Base-by-base conservation (phyloP, 2,113 vertebrate genomes). In the Vombatus ursinus region DNA sequence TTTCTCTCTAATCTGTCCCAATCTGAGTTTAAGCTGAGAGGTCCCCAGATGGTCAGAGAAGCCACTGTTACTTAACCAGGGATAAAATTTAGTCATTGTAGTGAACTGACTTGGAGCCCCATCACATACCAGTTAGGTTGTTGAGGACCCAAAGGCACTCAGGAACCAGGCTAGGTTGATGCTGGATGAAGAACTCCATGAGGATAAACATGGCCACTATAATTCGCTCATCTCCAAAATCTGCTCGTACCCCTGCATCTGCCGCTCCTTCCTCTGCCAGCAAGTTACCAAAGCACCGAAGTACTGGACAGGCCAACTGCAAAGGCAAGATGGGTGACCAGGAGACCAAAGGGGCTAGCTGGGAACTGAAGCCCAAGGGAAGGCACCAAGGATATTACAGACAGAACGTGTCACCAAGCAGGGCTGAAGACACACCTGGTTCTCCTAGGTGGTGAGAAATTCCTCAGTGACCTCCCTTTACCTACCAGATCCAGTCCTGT, bases 71-170 rank as follows among this genome's bases (percentile, higher is more conserved):
- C 48, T 50, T 68, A 68, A 68, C n/a, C 49, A 92, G 53, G n/a
- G 90, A 61, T 90, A 3, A 12, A 47, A 28, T 50, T 50, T 6
- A 93, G 31, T 25, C 49, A 92, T 47, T 37, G 4, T 37, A 24
- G 47, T 89, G 50, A 68, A 11, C 31, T 68, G 37, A 77, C 61
- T 77, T 1, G 1, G 37, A 19, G 37, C 37, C 50, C 48, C 48
- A 48, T 50, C 7, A 84, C 93, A 91, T 98, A 99, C 99, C 99
- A 8, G 99, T 99, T 95, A 99, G 99, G 98, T 99, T 99, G 98
- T 99, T 99, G 94, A 99, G 99, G 92, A 99, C 99, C 99, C 99
- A 99, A 52, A 99, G 98, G 14, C 99, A 98, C 97, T 99, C 99
- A 93, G 99, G 99, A 8, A 98, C 93, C 1, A 99, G 96, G 92